phyloP scores from a whole-genome alignment of 2,797 vertebrate species.

The Echeneis naucrates region DNA sequence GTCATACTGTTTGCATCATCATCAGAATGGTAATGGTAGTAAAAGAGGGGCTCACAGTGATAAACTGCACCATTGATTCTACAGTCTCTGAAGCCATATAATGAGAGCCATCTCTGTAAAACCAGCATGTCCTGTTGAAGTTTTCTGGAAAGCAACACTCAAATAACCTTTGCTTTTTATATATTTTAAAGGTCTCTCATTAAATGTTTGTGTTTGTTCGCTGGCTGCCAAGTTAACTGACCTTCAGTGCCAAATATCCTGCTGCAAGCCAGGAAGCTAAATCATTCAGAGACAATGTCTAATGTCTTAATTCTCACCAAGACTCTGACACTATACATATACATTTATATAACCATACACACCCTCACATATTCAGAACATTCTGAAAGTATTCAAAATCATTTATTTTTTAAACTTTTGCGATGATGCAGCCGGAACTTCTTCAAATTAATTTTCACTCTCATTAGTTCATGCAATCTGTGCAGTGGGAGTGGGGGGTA shows the following conservation, averaged over 20 bases:
- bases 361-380: too few relatives aligned
- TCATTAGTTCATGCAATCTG: too few relatives aligned
- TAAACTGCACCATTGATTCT: slow-evolving; percentile 47
- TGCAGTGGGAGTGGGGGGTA: too few relatives aligned
- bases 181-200: slow-evolving; percentile 15
- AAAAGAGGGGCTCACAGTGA: slow-evolving; percentile 36
- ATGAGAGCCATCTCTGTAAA: slow-evolving; percentile 22
- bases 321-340: not conserved
- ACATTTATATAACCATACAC: too few relatives aligned
- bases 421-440: too few relatives aligned
- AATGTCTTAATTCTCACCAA: not conserved
- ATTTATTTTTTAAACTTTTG: too few relatives aligned
- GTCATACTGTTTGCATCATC: slow-evolving; percentile 44
- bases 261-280: slow-evolving; percentile 2
- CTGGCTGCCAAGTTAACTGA: slow-evolving; percentile 21
- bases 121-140: slow-evolving; percentile 13
- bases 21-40: slow-evolving; percentile 28
- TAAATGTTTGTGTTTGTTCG: slow-evolving; percentile 25
- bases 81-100: slow-evolving; percentile 11
- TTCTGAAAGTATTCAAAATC: too few relatives aligned
- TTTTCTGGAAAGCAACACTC: slow-evolving; percentile 9
- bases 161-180: slow-evolving; percentile 1
- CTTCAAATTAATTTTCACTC: too few relatives aligned
- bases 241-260: slow-evolving; percentile 6
- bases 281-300: slow-evolving; percentile 4